Base-by-base conservation (phyloP, 2,113 vertebrate genomes). In the Bungarus multicinctus region DNA sequence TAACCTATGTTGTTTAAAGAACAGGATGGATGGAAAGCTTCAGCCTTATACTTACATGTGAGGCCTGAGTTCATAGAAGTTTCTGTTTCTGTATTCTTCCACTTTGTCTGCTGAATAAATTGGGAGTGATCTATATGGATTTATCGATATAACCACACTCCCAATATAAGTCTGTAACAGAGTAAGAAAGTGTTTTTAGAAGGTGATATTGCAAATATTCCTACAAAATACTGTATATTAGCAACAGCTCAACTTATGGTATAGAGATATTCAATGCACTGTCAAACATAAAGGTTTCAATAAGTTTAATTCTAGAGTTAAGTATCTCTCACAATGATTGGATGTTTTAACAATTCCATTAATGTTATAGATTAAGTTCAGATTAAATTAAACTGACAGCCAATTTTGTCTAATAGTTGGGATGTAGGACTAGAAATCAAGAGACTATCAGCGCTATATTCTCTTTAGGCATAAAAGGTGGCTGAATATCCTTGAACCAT, bases 41-140 rank as follows among this genome's bases (percentile, higher is more conserved):
- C 92, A 93, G 91, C 14, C 20, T 5, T 3, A 45, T 97, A 99
- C 99, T 99, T 97, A 99, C 99, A 99, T 99, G 97, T 99, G 99
- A 95, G 99, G 99, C 96, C 99, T 99, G 94, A 99, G 98, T 94
- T 99, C 99, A 93, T 99, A 99, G 93, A 99, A 99, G 97, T 99
- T 99, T 95, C 99, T 98, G 96, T 99, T 99, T 96, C 99, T 98
- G 95, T 99, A 99, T 94, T 99, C 99, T 97, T 99, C 99, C 94
- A 99, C 99, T 96, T 99, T 99, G 88, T 99, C 99, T 11, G 99
- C 98, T 20, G 98, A 99, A 97, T 98, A 99, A 98, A 99, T 99
- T 92, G 99, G 98, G 88, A 99, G 97, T 43, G 98, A 94, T 93
- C 98, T 98, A 97, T 99, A 99, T 25, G 99, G 99, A 96, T 99